phyloP scores from a whole-genome alignment of 2,113 vertebrate species.

The Lampris incognitus region DNA sequence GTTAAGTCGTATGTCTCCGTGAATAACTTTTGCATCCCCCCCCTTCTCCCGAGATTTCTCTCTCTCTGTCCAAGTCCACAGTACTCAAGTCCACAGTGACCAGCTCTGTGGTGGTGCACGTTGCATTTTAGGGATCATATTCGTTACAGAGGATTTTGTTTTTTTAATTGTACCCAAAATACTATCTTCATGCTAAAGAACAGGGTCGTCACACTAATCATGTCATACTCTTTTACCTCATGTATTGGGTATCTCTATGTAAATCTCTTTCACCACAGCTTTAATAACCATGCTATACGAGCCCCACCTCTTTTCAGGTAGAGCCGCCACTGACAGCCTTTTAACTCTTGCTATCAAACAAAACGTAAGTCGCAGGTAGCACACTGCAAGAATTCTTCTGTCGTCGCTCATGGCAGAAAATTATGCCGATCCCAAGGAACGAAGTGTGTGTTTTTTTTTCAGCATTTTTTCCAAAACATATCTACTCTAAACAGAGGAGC shows the following conservation, averaged over 20 bases:
- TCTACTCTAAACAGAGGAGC: conserved; percentile 54
- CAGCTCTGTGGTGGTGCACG: conserved; percentile 71
- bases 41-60: conserved; percentile 54
- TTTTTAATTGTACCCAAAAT: conserved; percentile 14
- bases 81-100: conserved; percentile 69
- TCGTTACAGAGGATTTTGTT: conserved; percentile 44
- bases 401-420: background rate
- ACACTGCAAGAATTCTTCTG: conserved; percentile 54
- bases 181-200: conserved; percentile 45
- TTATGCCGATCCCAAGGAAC: conserved; percentile 11
- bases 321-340: background rate
- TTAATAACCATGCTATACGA: conserved; percentile 38
- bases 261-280: conserved; percentile 26
- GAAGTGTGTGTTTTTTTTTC: conserved; percentile 42
- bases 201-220: conserved; percentile 69
- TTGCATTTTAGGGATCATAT: conserved; percentile 46
- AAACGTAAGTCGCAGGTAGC: conserved; percentile 21
- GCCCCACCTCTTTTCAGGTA: conserved; percentile 15
- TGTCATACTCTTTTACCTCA: conserved; percentile 48
- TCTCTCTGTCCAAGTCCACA: conserved; percentile 47
- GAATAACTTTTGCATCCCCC: conserved; percentile 38
- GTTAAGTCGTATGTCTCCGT: conserved; percentile 55
- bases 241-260: conserved; percentile 28
- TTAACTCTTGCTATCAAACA: background rate
- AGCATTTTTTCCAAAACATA: background rate